A percentile compares a stretch with the other conserved stretches of the same genome.
Evolutionary conservation across 2,797 vertebrate genomes (phyloP).

Genomic region (Ctenochaetus hawaiiensis): DNA sequence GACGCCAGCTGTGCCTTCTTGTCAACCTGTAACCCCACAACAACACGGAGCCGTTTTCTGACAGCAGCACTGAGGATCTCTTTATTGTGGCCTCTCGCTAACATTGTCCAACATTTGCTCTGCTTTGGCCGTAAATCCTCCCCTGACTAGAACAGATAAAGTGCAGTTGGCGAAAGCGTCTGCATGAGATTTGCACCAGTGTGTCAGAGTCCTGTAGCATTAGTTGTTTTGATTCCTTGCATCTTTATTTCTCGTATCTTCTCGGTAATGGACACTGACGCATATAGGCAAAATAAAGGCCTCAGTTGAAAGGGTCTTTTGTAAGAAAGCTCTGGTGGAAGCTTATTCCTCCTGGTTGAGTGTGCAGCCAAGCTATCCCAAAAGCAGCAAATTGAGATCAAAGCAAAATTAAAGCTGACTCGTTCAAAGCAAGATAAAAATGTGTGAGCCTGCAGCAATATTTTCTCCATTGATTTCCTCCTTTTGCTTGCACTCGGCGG

Average conservation of each 20-base stretch:
- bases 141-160: constrained; percentile 64
- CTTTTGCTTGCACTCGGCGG: constrained; percentile 78
- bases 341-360: constrained; percentile 80
- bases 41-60: constrained; percentile 60
- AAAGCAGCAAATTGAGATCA: constrained; percentile 90
- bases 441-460: constrained; percentile 86
- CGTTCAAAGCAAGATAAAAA: constrained; percentile 89
- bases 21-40: constrained; percentile 79
- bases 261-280: constrained; percentile 71
- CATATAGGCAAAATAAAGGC: constrained; percentile 75
- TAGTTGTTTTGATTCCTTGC: constrained; percentile 64
- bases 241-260: constrained; percentile 63
- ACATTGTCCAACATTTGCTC: constrained; percentile 74
- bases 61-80: constrained; percentile 72
- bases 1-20: constrained; percentile 80
- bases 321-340: constrained; percentile 79
- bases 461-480: constrained; percentile 89
- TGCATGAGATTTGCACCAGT: constrained; percentile 47
- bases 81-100: constrained; percentile 73
- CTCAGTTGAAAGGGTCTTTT: constrained; percentile 75
- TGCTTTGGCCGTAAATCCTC: constrained; percentile 66
- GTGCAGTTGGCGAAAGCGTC: constrained; percentile 48
- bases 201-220: constrained; percentile 55
- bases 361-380: constrained; percentile 82
- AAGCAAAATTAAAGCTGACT: constrained; percentile 91